phyloP scores from a whole-genome alignment of 2,113 vertebrate genomes.

The Neodon shergylaensis region DNA sequence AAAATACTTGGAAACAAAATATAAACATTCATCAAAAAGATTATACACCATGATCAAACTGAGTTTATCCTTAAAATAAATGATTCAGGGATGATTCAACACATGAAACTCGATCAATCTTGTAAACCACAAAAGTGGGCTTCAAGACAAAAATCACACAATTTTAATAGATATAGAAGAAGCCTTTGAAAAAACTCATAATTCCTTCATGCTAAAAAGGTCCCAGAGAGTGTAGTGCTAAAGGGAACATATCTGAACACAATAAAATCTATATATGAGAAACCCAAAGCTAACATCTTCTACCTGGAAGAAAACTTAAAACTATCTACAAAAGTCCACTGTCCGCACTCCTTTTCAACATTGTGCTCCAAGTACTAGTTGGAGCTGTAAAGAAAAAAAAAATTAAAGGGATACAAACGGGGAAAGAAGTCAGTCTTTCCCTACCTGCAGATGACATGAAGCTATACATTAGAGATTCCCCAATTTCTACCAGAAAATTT shows the following conservation, averaged over 20 bases:
- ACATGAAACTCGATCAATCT: not conserved
- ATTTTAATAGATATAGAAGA: too few relatives aligned
- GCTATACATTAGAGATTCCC: too few relatives aligned
- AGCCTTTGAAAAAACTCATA: too few relatives aligned
- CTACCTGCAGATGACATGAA: too few relatives aligned
- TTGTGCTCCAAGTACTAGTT: not conserved
- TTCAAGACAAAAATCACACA: not conserved
- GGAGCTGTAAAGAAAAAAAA: not conserved
- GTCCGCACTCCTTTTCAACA: not conserved
- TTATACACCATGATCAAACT: not conserved
- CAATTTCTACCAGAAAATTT: too few relatives aligned
- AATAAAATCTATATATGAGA: not conserved
- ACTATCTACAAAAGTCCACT: not conserved
- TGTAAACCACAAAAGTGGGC: not conserved
- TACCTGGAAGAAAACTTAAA: not conserved
- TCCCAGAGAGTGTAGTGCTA: not conserved
- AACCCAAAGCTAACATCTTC: not conserved
- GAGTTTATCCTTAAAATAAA: not conserved
- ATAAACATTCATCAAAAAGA: not conserved
- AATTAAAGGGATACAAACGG: too few relatives aligned
- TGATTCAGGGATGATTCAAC: not conserved
- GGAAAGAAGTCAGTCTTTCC: too few relatives aligned
- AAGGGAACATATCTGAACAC: not conserved
- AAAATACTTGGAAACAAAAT: not conserved
- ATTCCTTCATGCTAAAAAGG: not conserved